phyloP scores from a whole-genome alignment of 1,140 invertebrate species.

The Anastrepha obliqua region DNA sequence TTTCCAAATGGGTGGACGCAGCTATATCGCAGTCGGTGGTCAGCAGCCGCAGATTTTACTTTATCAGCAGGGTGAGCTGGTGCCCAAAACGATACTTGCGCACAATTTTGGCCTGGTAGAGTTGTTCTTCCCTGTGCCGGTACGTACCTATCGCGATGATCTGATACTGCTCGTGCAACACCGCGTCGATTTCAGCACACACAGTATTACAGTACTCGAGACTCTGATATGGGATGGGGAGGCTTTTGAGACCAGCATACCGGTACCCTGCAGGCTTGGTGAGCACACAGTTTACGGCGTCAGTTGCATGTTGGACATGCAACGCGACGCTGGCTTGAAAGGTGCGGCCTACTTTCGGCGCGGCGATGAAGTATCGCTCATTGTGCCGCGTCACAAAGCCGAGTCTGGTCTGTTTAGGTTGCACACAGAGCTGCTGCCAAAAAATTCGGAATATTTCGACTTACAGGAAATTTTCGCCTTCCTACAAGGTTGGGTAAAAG shows the following conservation, averaged over 20 bases:
- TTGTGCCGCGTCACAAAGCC: constrained; percentile 69
- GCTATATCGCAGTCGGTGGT: constrained; percentile 75
- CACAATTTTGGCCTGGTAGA: constrained; percentile 70
- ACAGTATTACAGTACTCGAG: constrained; percentile 74
- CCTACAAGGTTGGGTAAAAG: constrained; percentile 64
- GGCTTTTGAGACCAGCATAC: constrained; percentile 74
- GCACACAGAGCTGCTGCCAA: constrained; percentile 63
- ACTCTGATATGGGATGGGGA: constrained; percentile 75
- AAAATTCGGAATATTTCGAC: constrained; percentile 69
- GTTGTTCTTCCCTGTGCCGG: constrained; percentile 74
- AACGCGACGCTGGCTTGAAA: constrained; percentile 64
- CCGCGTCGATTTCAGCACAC: constrained; percentile 71
- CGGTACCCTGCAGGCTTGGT: constrained; percentile 72
- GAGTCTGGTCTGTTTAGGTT: constrained; percentile 67
- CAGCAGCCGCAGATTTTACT: constrained; percentile 72
- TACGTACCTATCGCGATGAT: constrained; percentile 75
- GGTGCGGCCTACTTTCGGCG: constrained; percentile 68
- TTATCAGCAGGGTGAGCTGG: constrained; percentile 67
- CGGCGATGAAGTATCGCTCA: constrained; percentile 65
- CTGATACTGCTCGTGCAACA: constrained; percentile 76
- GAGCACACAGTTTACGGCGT: constrained; percentile 66
- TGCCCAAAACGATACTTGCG: constrained; percentile 68
- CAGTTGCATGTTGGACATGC: constrained; percentile 72
- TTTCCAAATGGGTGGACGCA: constrained; percentile 74
- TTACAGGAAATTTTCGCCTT: constrained; percentile 70